Evolutionary conservation across 2,113 vertebrate species (phyloP).

Genomic region (Mixornis gularis): DNA sequence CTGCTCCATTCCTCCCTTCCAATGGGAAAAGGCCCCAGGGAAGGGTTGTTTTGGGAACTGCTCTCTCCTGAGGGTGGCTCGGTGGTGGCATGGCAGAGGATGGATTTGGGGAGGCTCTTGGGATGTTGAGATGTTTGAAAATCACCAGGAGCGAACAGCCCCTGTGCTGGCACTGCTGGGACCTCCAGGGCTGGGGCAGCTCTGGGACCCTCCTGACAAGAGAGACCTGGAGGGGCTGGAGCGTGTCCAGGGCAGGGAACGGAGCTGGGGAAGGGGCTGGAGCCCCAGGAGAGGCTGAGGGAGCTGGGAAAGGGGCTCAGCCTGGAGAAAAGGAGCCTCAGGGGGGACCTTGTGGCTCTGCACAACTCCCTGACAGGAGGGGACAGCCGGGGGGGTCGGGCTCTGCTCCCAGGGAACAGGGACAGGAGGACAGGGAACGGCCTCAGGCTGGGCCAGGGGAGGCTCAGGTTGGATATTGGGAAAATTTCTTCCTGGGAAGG

Average conservation of each 20-base stretch:
- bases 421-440: background rate
- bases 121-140: background rate
- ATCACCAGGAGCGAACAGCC: background rate
- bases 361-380: too few species aligned
- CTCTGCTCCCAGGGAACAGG: background rate
- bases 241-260: too few species aligned
- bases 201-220: background rate
- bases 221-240: too few species aligned
- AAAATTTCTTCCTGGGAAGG: fast-evolving
- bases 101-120: background rate
- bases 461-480: background rate
- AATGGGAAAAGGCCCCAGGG: background rate
- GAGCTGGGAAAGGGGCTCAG: too few species aligned
- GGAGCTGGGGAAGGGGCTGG: too few species aligned
- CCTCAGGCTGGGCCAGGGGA: background rate
- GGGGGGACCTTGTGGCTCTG: too few species aligned
- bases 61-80: background rate
- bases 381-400: background rate
- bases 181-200: background rate
- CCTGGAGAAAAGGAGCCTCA: too few species aligned
- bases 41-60: background rate
- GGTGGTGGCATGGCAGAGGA: background rate
- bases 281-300: too few species aligned
- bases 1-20: background rate
- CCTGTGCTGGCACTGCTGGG: background rate